Percentiles rank a stretch among this genome's conserved stretches.
These are phyloP conservation scores for Amiota communis DNA, from an alignment of 2,888 invertebrate species.

Conservation along the genomic window DNA sequence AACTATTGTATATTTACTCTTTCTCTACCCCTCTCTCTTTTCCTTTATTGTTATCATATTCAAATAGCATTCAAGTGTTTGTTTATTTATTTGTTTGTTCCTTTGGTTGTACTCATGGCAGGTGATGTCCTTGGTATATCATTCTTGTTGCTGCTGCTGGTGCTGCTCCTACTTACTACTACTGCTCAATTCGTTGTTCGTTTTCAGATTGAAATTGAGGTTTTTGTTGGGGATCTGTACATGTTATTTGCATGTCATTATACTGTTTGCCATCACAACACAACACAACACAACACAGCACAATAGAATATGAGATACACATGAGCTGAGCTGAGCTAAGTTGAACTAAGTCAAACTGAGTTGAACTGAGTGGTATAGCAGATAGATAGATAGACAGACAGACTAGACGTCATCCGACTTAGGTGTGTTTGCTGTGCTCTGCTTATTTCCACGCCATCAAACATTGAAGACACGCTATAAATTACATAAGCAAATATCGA, in stretches of 20 bases:
- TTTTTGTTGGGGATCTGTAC: constrained; percentile 50
- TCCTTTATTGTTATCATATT: not conserved
- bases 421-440: constrained; percentile 4
- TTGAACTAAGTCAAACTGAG: not conserved
- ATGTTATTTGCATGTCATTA: constrained; percentile 64
- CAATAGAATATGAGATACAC: not conserved
- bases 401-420: not conserved
- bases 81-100: not conserved
- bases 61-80: not conserved
- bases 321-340: not conserved
- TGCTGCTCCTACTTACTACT: not conserved
- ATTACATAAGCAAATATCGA: constrained; percentile 48
- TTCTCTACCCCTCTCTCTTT: not conserved
- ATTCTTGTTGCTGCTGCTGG: not conserved
- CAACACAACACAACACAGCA: not conserved
- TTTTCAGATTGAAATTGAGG: constrained; percentile 58
- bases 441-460: constrained; percentile 55
- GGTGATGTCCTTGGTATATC: not conserved
- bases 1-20: constrained; percentile 38
- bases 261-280: constrained; percentile 28
- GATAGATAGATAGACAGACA: not conserved
- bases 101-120: not conserved
- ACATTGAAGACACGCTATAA: constrained; percentile 54
- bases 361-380: not conserved
- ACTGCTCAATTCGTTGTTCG: not conserved